These are phyloP conservation scores for Atta cephalotes DNA, from an alignment of 1,140 invertebrate species.

Conservation along the genomic window DNA sequence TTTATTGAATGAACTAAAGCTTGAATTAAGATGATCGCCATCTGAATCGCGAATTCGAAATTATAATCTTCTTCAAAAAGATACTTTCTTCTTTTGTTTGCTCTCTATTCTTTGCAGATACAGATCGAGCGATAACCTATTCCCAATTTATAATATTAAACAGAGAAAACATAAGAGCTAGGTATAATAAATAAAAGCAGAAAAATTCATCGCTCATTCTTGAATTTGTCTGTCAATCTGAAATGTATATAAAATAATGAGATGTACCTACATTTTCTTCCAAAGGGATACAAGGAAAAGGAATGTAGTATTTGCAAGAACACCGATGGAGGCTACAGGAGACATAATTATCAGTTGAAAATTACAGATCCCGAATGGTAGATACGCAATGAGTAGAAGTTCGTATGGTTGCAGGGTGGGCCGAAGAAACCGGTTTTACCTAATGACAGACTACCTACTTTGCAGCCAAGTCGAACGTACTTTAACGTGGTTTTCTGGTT, in stretches of 20 bases:
- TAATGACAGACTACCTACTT: slow-evolving; percentile 76
- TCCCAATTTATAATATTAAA: not conserved
- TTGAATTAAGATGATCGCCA: not conserved
- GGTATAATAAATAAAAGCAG: not conserved
- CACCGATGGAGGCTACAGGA: not conserved
- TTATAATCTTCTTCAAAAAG: not conserved
- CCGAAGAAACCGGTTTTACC: slow-evolving; percentile 77
- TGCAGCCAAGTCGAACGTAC: slow-evolving; percentile 55
- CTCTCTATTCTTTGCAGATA: not conserved
- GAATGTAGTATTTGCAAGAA: not conserved
- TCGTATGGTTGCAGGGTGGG: slow-evolving; percentile 69
- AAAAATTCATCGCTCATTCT: not conserved
- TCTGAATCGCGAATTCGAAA: not conserved
- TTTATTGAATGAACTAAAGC: not conserved
- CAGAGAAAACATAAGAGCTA: not conserved
- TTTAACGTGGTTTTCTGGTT: slow-evolving; percentile 71
- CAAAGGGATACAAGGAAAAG: not conserved
- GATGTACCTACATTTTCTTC: not conserved
- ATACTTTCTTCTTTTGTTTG: not conserved
- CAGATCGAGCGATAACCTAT: not conserved
- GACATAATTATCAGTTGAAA: slow-evolving; percentile 47
- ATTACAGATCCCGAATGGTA: slow-evolving; percentile 50
- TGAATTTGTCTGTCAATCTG: slow-evolving; percentile 39
- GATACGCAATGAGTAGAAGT: slow-evolving; percentile 68
- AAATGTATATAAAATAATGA: slow-evolving; percentile 1